Conservation (phyloP, 2,888 invertebrate genomes). For the Aphelenchoides bicaudatus region DNA sequence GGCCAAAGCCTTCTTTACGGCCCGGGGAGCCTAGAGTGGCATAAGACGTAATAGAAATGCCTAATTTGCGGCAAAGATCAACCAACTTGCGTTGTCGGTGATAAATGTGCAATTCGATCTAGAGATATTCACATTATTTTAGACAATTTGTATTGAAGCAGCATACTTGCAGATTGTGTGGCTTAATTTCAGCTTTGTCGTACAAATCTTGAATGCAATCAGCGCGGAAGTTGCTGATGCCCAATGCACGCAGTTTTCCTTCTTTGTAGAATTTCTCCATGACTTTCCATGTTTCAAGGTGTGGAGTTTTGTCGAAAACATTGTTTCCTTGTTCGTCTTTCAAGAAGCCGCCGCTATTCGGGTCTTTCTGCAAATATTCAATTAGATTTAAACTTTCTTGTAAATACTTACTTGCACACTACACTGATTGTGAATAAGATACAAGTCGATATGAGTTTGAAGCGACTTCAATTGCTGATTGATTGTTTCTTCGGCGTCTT, state of each 20-base stretch:
- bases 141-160: not conserved
- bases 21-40: conserved; percentile 43
- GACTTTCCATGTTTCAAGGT: conserved; percentile 48
- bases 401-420: conserved; percentile 28
- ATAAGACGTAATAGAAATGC: conserved; percentile 64
- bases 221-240: conserved; percentile 52
- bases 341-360: conserved; percentile 17
- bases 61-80: conserved; percentile 68
- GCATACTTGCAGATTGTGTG: conserved; percentile 50
- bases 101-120: conserved; percentile 76
- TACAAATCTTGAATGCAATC: conserved; percentile 51
- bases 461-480: conserved; percentile 38
- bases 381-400: not conserved
- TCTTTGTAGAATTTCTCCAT: conserved; percentile 44
- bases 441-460: conserved; percentile 44
- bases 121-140: conserved; percentile 17
- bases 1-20: conserved; percentile 32
- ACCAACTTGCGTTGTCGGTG: conserved; percentile 71
- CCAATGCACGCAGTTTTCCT: conserved; percentile 44
- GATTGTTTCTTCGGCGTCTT: conserved; percentile 34
- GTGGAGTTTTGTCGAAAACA: conserved; percentile 26
- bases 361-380: not conserved
- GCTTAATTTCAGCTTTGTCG: conserved; percentile 50
- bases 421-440: conserved; percentile 46
- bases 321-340: conserved; percentile 18